These are phyloP conservation scores for Quiscalus mexicanus DNA, from an alignment of 2,113 vertebrate genomes.

Conservation along the genomic window DNA sequence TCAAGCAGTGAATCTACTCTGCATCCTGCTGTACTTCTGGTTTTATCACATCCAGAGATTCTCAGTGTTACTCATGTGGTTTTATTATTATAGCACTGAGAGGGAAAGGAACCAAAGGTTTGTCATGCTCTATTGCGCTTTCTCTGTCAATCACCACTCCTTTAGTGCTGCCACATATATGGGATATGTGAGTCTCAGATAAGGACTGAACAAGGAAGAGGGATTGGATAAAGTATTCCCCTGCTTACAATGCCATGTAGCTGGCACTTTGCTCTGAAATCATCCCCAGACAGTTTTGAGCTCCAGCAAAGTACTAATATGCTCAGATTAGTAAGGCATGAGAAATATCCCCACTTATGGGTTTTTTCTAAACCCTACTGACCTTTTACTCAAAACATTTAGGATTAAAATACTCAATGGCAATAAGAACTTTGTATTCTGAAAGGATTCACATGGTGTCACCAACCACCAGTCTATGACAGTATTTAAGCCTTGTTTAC, in stretches of 20 bases:
- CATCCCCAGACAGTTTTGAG: not conserved
- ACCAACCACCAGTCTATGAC: not conserved
- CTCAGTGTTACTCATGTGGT: not conserved
- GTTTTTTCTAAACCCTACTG: not conserved
- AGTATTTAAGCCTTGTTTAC: conserved; percentile 3
- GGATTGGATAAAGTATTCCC: not conserved
- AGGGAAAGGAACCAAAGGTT: not conserved
- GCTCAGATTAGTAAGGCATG: not conserved
- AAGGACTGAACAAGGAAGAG: not conserved
- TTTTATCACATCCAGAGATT: not conserved
- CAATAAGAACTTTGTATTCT: not conserved
- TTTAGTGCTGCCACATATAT: not conserved
- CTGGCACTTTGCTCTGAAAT: not conserved
- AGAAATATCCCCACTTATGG: not conserved
- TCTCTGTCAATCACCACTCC: not conserved
- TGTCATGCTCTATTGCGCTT: not conserved
- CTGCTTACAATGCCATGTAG: not conserved
- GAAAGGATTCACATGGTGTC: not conserved
- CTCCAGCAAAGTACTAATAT: not conserved
- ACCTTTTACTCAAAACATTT: not conserved
- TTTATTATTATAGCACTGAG: not conserved
- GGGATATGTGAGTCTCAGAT: not conserved
- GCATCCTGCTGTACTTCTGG: not conserved
- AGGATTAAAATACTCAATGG: not conserved
- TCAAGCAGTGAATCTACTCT: not conserved